Base-by-base conservation (phyloP, 2,888 invertebrate species). In the Trypoxylon attenuatum region DNA sequence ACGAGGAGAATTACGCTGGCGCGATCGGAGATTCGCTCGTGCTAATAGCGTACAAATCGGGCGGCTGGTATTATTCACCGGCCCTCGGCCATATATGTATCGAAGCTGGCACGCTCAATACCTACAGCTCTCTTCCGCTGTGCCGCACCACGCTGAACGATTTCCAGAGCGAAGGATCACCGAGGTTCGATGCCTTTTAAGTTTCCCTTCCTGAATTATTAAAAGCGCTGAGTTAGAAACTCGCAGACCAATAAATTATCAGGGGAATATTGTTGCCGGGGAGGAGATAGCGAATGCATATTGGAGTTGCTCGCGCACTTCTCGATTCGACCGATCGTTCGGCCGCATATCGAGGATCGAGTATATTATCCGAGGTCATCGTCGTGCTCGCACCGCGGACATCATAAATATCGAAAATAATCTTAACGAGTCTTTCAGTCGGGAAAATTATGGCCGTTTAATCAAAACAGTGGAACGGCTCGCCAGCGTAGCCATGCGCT, bases 11-110 rank as follows among this genome's bases (percentile, higher is more conserved):
- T 81, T 78, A 81, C 71, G 74, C 73, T 68, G 72, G 61, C 57
- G 49, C 76, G 80, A 81, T 82, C 82, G 74, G 59, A 74, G 77
- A 82, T 82, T 75, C 73, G 58, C 72, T 69, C 70, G 79, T 75
- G 77, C 78, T 83, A 83, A 83, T 83, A 79, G 82, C 75, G 73
- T 78, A 80, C 82, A 81, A 83, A 80, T 82, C 81, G 78, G 76
- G 77, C 66, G 66, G 72, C 66, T 51, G 58, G 72, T 75, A 81
- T 82, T 78, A 82, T 81, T 83, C 80, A 73, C 68, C 75, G 65
- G 61, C 10, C 23, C 54, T 39, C 45, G 42, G 61, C 79, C 81
- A 69, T 81, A 80, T 82, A 79, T 74, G 82, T 80, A 75, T 73
- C 73, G 76, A 57, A 33, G 50, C 27, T 58, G 50, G 63, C 50